Percentiles rank a stretch among this genome's conserved stretches.
These are phyloP conservation scores for Zelleria hepariella DNA, from an alignment of 2,888 invertebrate genomes.

Conservation along the genomic window DNA sequence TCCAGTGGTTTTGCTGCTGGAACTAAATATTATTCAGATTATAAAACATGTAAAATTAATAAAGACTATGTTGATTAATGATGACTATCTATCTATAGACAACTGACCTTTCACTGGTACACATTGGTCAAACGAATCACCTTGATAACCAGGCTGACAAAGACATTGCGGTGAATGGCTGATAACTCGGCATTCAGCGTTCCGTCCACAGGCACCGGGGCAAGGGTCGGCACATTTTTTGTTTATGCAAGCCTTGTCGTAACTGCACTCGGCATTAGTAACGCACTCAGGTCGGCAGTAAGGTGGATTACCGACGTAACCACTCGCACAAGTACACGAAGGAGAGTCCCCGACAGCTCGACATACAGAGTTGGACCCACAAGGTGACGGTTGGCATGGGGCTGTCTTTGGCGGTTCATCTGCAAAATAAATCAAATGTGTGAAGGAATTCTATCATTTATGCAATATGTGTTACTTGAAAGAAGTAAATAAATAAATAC, in stretches of 20 bases:
- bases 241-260: slow-evolving; percentile 82
- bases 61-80: too few relatives aligned
- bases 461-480: too few relatives aligned
- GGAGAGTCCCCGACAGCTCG: slow-evolving; percentile 66
- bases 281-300: slow-evolving; percentile 88
- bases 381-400: slow-evolving; percentile 81
- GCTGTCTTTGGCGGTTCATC: slow-evolving; percentile 42
- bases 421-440: slow-evolving; percentile 16
- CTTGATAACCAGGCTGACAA: slow-evolving; percentile 78
- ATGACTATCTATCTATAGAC: slow-evolving; percentile 5
- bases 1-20: slow-evolving; percentile 29
- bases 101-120: slow-evolving; percentile 42
- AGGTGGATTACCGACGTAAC: slow-evolving; percentile 80
- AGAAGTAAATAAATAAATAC: too few relatives aligned
- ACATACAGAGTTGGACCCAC: slow-evolving; percentile 85
- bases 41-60: too few relatives aligned
- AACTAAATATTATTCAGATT: too few relatives aligned
- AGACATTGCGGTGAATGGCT: slow-evolving; percentile 90
- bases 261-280: slow-evolving; percentile 83
- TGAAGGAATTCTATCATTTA: too few relatives aligned
- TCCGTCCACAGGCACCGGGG: slow-evolving; percentile 82
- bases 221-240: slow-evolving; percentile 87
- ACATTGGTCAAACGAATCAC: slow-evolving; percentile 85
- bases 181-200: slow-evolving; percentile 82
- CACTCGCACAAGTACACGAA: slow-evolving; percentile 79